phyloP scores from a whole-genome alignment of 2,888 invertebrate genomes.

The Harpalus rubripes region DNA sequence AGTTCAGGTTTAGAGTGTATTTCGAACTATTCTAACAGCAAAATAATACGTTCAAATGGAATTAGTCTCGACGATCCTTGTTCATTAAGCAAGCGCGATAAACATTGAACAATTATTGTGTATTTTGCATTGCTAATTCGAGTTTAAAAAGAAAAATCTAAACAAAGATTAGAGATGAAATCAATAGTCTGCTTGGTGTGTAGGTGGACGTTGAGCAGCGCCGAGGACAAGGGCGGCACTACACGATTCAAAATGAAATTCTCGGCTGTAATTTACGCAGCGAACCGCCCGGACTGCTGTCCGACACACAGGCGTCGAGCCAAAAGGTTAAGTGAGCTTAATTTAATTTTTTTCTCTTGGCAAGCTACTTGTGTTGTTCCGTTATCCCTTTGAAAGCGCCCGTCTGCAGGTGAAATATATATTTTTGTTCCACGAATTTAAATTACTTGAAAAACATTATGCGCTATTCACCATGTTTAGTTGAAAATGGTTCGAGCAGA shows the following conservation, averaged over 20 bases:
- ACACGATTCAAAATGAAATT: constrained; percentile 48
- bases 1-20: too few species aligned
- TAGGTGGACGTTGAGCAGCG: background rate
- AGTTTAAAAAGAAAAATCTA: background rate
- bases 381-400: constrained; percentile 45
- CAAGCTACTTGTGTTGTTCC: constrained; percentile 50
- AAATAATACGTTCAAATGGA: too few species aligned
- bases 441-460: constrained; percentile 45
- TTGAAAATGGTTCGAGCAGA: constrained; percentile 21
- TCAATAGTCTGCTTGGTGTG: background rate
- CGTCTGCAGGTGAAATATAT: constrained; percentile 55
- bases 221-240: background rate
- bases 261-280: constrained; percentile 49
- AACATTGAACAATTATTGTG: too few species aligned
- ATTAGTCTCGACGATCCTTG: too few species aligned
- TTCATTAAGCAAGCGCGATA: too few species aligned
- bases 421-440: constrained; percentile 48
- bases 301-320: constrained; percentile 42
- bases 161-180: constrained; percentile 6
- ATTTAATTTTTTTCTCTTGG: constrained; percentile 56
- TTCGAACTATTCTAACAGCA: too few species aligned
- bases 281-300: constrained; percentile 45
- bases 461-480: constrained; percentile 24
- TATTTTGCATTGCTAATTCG: background rate
- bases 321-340: constrained; percentile 63